Evolutionary conservation across 2,888 invertebrate genomes (phyloP), one percentile per base, ranked within the genome.

Genomic region (Ectobius pallidus): DNA sequence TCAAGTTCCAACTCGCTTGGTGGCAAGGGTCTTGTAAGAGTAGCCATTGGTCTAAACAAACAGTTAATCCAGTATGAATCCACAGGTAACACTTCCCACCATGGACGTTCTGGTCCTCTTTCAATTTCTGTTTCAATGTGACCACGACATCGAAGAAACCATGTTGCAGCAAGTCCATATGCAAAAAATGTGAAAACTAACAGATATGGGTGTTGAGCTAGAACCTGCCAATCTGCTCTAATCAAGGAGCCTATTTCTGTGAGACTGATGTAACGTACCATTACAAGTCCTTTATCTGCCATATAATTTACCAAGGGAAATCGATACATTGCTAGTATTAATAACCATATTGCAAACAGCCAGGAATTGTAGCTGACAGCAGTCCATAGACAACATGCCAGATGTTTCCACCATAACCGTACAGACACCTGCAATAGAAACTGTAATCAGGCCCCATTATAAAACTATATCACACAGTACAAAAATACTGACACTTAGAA

Each of bases 321-420:
- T 70, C 83, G 81, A 73, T 82, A 81, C n/a, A 84, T 75, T 22
- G 81, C 83, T 27, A 85, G 78, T n/a, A 85, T 76, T 18, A 82
- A 78, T 61, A 86, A 79, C 85, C 86, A 86, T 2, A 81, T 55
- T 25, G 85, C 71, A 73, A 82, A 82, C 22, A 85, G 78, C 44
- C 82, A 77, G 49, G 83, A 80, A 77, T 86, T 86, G 78, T 83
- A 84, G 69, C 83, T 83, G 63, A 83, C 81, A 44, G 84, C 75
- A 71, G 81, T 81, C 80, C 84, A 82, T 16, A 84, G 74, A 68
- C 79, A 81, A 18, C 77, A 76, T 0, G 79, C 77, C 2, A 80
- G 63, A 73, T 82, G 79, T 71, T 81, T 80, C 78, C 83, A 81
- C 80, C 80, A 79, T 27, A 80, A 78, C 42, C 83, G 81, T 25